A percentile compares a stretch with the other conserved stretches of the same genome.
Conservation (phyloP, 2,888 invertebrate species). For the Aproaerema taeniolella region DNA sequence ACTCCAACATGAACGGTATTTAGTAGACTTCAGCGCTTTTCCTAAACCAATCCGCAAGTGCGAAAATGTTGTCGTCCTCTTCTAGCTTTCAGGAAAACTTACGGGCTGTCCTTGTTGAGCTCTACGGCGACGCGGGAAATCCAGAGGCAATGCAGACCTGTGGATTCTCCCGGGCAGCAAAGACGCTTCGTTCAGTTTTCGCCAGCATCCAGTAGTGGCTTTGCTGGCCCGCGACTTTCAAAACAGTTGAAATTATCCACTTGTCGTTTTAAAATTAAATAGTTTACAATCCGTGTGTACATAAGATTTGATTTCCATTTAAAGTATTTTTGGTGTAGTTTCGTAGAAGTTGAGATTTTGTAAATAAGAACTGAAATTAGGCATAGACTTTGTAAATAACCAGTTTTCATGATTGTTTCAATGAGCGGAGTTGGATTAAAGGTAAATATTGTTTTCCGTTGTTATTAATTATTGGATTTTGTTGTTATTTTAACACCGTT, state of each 20-base stretch:
- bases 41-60: conserved; percentile 28
- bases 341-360: too few relatives aligned
- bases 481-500: too few relatives aligned
- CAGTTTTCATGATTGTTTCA: too few relatives aligned
- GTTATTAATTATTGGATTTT: too few relatives aligned
- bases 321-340: too few relatives aligned
- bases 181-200: conserved; percentile 44
- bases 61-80: conserved; percentile 30
- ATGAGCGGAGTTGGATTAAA: too few relatives aligned
- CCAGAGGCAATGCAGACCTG: conserved; percentile 61
- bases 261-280: neutral
- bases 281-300: neutral
- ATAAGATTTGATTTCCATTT: too few relatives aligned
- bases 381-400: too few relatives aligned
- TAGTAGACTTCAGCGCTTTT: conserved; percentile 38
- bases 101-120: conserved; percentile 30
- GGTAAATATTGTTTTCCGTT: too few relatives aligned
- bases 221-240: neutral
- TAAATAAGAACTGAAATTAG: too few relatives aligned
- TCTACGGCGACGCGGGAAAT: conserved; percentile 56
- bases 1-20: conserved; percentile 13
- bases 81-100: conserved; percentile 23
- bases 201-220: conserved; percentile 17
- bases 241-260: conserved; percentile 1
- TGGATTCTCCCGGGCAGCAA: conserved; percentile 52